Base-by-base conservation (phyloP, 2,797 vertebrate species). In the Stomatorhinus walkeri region DNA sequence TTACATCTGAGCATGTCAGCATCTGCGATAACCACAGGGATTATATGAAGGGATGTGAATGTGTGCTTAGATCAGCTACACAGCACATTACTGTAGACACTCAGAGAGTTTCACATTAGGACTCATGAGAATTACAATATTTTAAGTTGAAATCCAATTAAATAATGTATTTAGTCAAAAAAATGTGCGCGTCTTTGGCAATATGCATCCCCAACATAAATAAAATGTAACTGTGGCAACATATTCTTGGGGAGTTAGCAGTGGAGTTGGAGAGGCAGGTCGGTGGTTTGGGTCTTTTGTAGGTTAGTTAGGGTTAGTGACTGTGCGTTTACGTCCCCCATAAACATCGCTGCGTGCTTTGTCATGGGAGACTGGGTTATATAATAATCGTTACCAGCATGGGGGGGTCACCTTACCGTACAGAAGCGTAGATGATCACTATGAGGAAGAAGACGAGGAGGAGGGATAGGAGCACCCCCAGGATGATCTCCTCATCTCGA, bases 381-480 rank as follows among this genome's bases (percentile, higher is more conserved):
- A 95, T 95, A 95, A 95, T 93, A 92, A 94, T 95, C 93, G 94
- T 92, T 90, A 12, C 90, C 89, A 92, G 90, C 68, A 91, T 93
- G 92, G 91, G 54, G 61, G 61, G 94, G 94, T 96, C 94, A 91
- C 49, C 96, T 95, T 95, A 99, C 98, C 96, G 97, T 94, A 98
- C 97, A 93, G 97, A 98, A 86, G 94, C 94, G 91, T 97, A 99
- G 92, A 97, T 96, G 89, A 97, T 96, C 91, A 97, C 93, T 93
- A 98, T 97, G 89, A 99, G 93, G 90, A 99, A 94, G 92, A 98
- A 92, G 8, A 97, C 92, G 90, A 98, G 96, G 91, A 97, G 95
- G 92, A 99, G 95, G 54, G 98, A 99, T 88, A 99, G 93, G 84
- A 98, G 95, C 89, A 98, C 97, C 8, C 98, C 97, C 88, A 99